phyloP scores from a whole-genome alignment of 2,888 invertebrate species.

The Drosophila demipolita region DNA sequence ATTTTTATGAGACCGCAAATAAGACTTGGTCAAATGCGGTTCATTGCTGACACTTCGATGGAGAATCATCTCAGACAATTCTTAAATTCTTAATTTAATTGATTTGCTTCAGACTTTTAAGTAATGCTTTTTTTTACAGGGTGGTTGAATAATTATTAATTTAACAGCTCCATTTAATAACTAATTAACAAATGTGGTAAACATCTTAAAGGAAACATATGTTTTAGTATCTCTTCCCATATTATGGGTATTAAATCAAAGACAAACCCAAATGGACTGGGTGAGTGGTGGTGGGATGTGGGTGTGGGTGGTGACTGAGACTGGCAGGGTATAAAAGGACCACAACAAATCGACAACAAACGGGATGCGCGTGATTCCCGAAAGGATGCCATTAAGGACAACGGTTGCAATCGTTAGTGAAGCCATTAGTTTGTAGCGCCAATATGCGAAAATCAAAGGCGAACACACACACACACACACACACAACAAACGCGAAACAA shows the following conservation, averaged over 20 bases:
- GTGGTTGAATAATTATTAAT: neutral
- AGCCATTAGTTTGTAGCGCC: conserved; percentile 74
- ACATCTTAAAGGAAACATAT: conserved; percentile 9
- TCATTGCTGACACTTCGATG: conserved; percentile 20
- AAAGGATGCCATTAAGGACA: conserved; percentile 74
- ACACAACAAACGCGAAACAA: neutral
- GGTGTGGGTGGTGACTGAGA: conserved; percentile 1
- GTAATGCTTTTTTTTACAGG: neutral
- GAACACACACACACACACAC: conserved; percentile 26
- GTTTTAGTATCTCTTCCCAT: conserved; percentile 27
- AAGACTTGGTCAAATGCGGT: conserved; percentile 32
- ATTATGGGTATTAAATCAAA: conserved; percentile 44
- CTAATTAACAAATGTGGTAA: conserved; percentile 50
- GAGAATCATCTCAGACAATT: neutral
- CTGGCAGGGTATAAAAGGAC: conserved; percentile 7
- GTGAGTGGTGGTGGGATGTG: neutral
- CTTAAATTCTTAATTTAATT: neutral
- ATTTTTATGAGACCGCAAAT: conserved; percentile 61
- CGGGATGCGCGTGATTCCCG: conserved; percentile 69
- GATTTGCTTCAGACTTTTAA: neutral
- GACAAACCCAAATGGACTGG: conserved; percentile 22
- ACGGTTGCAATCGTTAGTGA: conserved; percentile 78
- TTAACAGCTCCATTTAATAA: neutral
- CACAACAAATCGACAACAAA: conserved; percentile 53
- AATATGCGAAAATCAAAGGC: conserved; percentile 69